A percentile compares a stretch with the other conserved stretches of the same genome.
Evolutionary conservation across 2,113 vertebrate species (phyloP).

Genomic region (Myiagra hebetior): DNA sequence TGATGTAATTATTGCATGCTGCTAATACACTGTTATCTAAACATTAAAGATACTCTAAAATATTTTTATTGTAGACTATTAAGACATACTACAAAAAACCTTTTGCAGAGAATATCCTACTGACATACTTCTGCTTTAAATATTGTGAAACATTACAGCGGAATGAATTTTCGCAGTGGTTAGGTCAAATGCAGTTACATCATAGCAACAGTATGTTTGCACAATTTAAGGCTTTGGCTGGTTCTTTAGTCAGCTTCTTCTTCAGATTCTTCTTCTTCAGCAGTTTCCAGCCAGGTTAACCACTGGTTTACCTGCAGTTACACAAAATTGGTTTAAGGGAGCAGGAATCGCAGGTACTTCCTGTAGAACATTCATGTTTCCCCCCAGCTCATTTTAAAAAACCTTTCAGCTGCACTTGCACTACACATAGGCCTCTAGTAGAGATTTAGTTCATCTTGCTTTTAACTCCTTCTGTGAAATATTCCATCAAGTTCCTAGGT

Average conservation of each 20-base stretch:
- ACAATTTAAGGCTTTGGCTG: slow-evolving; percentile 90
- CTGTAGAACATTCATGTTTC: rapidly evolving
- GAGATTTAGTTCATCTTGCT: background rate
- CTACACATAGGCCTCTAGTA: rapidly evolving
- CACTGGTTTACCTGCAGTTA: slow-evolving; percentile 93
- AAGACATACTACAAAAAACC: slow-evolving; percentile 86
- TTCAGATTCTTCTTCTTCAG: slow-evolving; percentile 98
- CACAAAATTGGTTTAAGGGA: background rate
- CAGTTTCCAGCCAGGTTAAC: slow-evolving; percentile 99
- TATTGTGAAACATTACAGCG: slow-evolving; percentile 84
- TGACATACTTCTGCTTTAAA: slow-evolving; percentile 82
- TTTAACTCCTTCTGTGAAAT: background rate
- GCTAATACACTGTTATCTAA: slow-evolving; percentile 85
- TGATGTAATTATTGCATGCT: slow-evolving; percentile 84
- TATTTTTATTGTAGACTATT: slow-evolving; percentile 85
- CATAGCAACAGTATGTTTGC: slow-evolving; percentile 87
- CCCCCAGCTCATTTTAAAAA: rapidly evolving
- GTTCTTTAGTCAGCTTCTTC: slow-evolving; percentile 93
- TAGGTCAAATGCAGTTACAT: slow-evolving; percentile 82
- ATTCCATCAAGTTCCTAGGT: rapidly evolving
- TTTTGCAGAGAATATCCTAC: slow-evolving; percentile 77
- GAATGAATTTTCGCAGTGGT: slow-evolving; percentile 89
- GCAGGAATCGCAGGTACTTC: background rate
- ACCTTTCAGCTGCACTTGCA: background rate
- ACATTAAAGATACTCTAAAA: slow-evolving; percentile 85